Base-by-base conservation (phyloP, 1,140 invertebrate genomes). In the Drosophila guanche region DNA sequence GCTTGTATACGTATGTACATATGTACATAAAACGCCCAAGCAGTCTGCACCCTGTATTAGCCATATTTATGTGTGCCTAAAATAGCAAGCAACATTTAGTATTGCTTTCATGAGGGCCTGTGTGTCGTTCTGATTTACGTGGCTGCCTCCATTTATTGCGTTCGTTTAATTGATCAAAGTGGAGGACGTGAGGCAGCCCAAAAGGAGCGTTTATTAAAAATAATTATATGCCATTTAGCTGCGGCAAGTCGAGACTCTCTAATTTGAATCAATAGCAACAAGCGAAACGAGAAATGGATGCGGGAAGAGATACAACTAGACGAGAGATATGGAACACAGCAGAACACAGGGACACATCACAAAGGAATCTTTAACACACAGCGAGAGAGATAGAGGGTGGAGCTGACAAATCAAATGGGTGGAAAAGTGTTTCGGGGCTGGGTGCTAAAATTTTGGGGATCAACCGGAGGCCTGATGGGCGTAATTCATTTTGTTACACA, bases 121-220 rank as follows among this genome's bases (percentile, higher is more conserved):
- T 5, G 8, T 47, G 33, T 61, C 12, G 7, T 42, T 53, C 45
- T 42, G 50, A 47, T 54, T 23, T 27, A 73, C 37, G 25, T 40
- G 27, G n/a, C 52, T 46, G 40, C 33, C 33, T 33, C 41, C 53
- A 45, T 48, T 66, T 66, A 1, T 53, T n/a, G 33, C 42, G 52
- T 63, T 66, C 55, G 10, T 37, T 4, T 40, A 46, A 70, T 53
- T 70, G 74, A 76, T 76, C 74, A 76, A 76, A 76, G 74, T 51
- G 47, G 16, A 20, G 16, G 16, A 20, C 16, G 22, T 22, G 14
- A 41, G 47, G n/a, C 23, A 20, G 41, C 42, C 40, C 16, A 20
- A 20, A 20, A 20, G 1, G 33, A 47, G 50, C 27, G 63, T 69
- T 76, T 76, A 76, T 76, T 63, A 76, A 76, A 63, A 76, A 76